Evolutionary conservation across 2,888 invertebrate genomes (phyloP), one percentile per base, ranked within the genome.

Genomic region (Lycia hirtaria): DNA sequence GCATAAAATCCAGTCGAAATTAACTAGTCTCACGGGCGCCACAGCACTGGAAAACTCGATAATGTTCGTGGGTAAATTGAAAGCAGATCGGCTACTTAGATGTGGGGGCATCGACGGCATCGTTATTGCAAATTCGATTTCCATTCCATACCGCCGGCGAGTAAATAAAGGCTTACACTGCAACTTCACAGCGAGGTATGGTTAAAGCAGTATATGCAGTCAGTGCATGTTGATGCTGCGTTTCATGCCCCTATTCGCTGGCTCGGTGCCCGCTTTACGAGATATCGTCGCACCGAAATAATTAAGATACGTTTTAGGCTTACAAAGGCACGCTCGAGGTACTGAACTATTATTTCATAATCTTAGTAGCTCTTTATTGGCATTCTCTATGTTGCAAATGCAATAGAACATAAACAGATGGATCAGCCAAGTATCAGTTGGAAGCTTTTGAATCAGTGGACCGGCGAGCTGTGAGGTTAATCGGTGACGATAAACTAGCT

Each of bases 81-180:
- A 65, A 30, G 30, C 44, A 51, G 37, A 40, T 40, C 17, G 26
- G 45, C 50, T 37, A 44, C 32, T 56, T 44, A 26, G 26, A 41
- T 26, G 10, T 30, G 14, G 19, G 32, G 12, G 38, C 32, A 50
- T 38, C 20, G 44, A 14, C 28, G 15, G 24, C 37, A 37, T 19
- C 38, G 45, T 64, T 68, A 75, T 72, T 74, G 67, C 71, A 71
- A 74, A 74, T 73, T 71, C 68, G 68, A 75, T 75, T 76, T 73
- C 65, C 71, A 65, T 68, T 71, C 72, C 69, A 71, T 74, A 72
- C 65, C 67, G 68, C 59, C 60, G 58, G 65, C 65, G 68, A 71
- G 69, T 74, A 76, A 75, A 77, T 75, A 76, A 75, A 75, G 75
- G 71, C 76, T 73, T 75, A 61, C 71, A 76, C 69, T n/a, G 74